Evolutionary conservation across 2,113 vertebrate species (phyloP), one percentile per base, ranked within the genome.

Genomic region (Embiotoca jacksoni): DNA sequence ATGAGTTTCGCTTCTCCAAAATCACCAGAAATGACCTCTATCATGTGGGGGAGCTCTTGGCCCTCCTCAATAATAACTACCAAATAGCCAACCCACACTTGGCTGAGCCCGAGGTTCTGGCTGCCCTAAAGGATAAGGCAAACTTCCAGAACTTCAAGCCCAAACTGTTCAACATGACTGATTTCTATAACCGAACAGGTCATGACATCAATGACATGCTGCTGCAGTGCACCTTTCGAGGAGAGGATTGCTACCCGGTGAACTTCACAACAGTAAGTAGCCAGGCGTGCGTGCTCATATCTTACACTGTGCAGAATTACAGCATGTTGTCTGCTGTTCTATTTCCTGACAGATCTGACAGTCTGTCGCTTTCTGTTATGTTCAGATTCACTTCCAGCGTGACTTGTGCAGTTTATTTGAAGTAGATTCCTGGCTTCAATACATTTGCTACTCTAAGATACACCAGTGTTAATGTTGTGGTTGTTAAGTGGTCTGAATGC

Each of bases 131-230:
- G 62, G 95, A 96, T 78, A 96, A 96, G 87, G 96, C 95, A 78
- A 95, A 96, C 94, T 97, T 97, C 88, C 92, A 86, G 71, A 94
- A 95, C 93, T 97, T 96, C 88, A 96, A 95, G 82, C 95, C 96
- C 23, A 95, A 95, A 73, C 93, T 94, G 81, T 97, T 97, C 94
- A 96, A 96, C 93, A 97, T 97, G 96, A 95, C 95, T 23, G 96
- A 97, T 80, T 97, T 97, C 90, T 96, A 96, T 85, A 96, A 97
- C 91, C 96, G 96, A 36, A 96, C 96, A 0, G 96, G 96, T 58
- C 96, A 97, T 61, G 95, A 96, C 94, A 95, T 97, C 85, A 69
- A 67, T 0, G 96, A 97, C 2, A 97, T 97, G 96, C 92, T 97
- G 15, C 94, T 97, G 72, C 95, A 95, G 88, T 97, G 96, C 91